Conservation (phyloP, 53 echinoderm and acorn worm genomes). For the Patiria pectinifera region DNA sequence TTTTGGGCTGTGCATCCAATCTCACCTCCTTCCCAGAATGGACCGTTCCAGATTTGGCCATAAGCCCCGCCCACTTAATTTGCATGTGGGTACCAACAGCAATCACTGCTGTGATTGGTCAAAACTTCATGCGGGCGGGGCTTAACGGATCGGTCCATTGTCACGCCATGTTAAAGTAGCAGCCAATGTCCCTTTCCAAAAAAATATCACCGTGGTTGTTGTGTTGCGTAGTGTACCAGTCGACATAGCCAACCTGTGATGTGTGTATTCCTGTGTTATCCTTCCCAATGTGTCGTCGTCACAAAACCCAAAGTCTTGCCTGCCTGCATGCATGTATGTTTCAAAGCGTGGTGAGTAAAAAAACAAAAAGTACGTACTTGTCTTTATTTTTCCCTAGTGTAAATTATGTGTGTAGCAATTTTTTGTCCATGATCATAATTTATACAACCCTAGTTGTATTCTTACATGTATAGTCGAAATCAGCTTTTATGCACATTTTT, state of each 20-base stretch:
- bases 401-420: not conserved
- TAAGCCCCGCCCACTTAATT: not conserved
- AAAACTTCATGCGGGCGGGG: too few relatives aligned
- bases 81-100: not conserved
- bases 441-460: too few relatives aligned
- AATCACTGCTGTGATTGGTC: too few relatives aligned
- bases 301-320: not conserved
- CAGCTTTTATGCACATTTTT: too few relatives aligned
- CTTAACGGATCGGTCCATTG: not conserved
- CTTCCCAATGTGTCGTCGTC: not conserved
- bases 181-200: not conserved
- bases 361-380: not conserved
- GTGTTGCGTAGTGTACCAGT: slow-evolving; percentile 10
- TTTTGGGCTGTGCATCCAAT: not conserved
- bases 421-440: slow-evolving; percentile 9
- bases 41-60: too few relatives aligned
- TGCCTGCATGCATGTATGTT: slow-evolving; percentile 43
- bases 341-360: slow-evolving; percentile 50
- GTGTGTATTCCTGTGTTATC: not conserved
- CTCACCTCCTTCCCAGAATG: not conserved
- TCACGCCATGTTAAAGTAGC: not conserved
- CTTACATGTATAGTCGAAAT: too few relatives aligned
- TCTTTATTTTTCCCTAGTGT: slow-evolving; percentile 3
- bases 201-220: not conserved
- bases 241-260: not conserved